Base-by-base conservation (phyloP, 2,113 vertebrate species). In the Onychostruthus taczanowskii region DNA sequence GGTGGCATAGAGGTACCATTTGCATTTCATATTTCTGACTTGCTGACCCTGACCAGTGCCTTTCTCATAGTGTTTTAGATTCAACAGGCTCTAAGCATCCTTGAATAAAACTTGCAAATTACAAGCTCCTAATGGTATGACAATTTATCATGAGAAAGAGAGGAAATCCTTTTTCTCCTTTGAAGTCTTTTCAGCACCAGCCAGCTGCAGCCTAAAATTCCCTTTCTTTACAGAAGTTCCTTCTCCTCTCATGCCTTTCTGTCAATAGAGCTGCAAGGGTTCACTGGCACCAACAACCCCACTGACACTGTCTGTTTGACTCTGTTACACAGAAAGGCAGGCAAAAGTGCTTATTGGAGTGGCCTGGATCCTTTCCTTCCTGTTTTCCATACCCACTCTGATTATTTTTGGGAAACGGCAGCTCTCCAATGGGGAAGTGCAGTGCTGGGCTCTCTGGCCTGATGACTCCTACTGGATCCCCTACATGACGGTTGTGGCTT, bases 401-500 rank as follows among this genome's bases (percentile, higher is more conserved):
- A 94, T 98, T 79, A 98, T 98, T 91, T 98, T 98, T 87, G 98
- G 98, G 94, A 98, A 98, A 64, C 97, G 97, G 77, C 96, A 98
- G 46, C 97, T 98, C 35, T 90, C 98, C 72, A 98, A 97, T 0
- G 97, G 98, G 10, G 98, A 98, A 96, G 95, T 98, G 16, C 98
- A 98, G n/a, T 98, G 98, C 81, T 98, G 98, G 98, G 98, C 98
- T 72, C 91, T 97, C 74, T 98, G 98, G 98, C 98, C 98, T 2
- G 97, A 98, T 5, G 98, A 98, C 9, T 98, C 98, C 47, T 98
- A 98, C 91, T 98, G 98, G 98, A 97, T 97, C 8, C 98, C 97
- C 0, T 98, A 98, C 79, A 98, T 98, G 98, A 98, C 97, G 0
- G 91, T 98, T 10, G 98, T 98, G 75, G 98, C 98, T 61, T 97